Base-by-base conservation (phyloP, 2,888 invertebrate species). In the Deilephila elpenor region DNA sequence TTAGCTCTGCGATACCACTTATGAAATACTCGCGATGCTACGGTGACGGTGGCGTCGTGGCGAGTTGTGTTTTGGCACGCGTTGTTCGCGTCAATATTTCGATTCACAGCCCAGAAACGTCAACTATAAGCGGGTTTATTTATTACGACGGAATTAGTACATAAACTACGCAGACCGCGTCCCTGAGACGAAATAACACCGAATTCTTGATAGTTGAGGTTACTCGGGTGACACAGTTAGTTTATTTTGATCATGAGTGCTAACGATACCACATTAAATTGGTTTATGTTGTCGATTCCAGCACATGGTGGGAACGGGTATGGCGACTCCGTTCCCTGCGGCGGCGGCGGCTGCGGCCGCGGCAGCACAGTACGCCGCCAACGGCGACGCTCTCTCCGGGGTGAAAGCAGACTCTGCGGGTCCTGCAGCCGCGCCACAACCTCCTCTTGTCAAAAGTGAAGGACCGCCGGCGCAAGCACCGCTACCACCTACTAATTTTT, bases 231-330 rank as follows among this genome's bases (percentile, higher is more conserved):
- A 51, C 20, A 51, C 70, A 19, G 59, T 75, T 59, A 51, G 62
- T 78, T 76, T 75, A 75, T 29, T 70, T 74, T 71, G 37, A 71
- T 29, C 25, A 51, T 44, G 20, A 14, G 25, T 67, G 20, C 44
- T 51, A 25, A 51, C 5, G 67, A 51, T 5, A 44, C 44, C 17
- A 51, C 44, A 51, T 14, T 67, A 44, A 60, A 60, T 44, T 5
- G 77, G 60, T 14, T 51, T 51, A 17, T 77, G 25, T 75, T 82
- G 74, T 85, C 84, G 85, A 87, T 81, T 97, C 96, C 96, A 98
- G 98, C 98, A 98, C 96, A 98, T 98, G 98, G 98, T 98, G 95
- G 98, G 98, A 95, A 97, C 98, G 95, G 98, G 98, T 90, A 97
- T 97, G 96, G 96, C 96, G 93, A 95, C 95, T 95, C 96, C 96